Base-by-base conservation (phyloP, 2,797 vertebrate species). In the Falco naumanni region DNA sequence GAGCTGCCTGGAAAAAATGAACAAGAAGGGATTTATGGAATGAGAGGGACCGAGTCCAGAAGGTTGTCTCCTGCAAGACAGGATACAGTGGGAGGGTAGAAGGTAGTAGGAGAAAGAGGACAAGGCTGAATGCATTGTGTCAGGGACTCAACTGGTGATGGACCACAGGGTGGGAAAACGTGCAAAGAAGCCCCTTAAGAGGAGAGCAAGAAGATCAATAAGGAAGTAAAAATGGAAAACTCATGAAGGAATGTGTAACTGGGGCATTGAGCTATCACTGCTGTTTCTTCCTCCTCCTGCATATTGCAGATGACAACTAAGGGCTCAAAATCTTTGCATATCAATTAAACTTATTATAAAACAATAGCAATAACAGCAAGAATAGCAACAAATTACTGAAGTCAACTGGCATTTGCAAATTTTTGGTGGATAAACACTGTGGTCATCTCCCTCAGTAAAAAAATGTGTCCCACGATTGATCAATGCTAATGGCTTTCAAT, bases 401-500 rank as follows among this genome's bases (percentile, higher is more conserved):
- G 11, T 70, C 43, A n/a, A 71, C 28, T 68, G 65, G 31, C 66
- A 69, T 80, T 66, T 80, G 26, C 33, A 93, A 72, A 24, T 84
- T 91, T 89, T 84, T 60, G 48, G 34, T 70, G 37, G n/a, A 72
- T 63, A 93, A 93, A 91, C 25, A 33, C 33, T 69, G 56, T 54
- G 84, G 69, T 84, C 72, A 75, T 82, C 48, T 81, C 34, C 33
- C 33, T 45, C 9, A 0, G 9, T 54, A 33, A 87, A 71, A 94
- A 88, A 80, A 33, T 22, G 19, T 59, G 34, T 81, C 72, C 66
- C 2, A 2, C 28, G 37, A 25, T 41, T 84, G 86, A 95, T 82
- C 87, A 83, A 21, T 93, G 63, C 59, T 95, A 92, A 90, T 59
- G 51, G 57, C 17, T 66, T 97, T 97, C 96, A 74, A 68, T 94